Percentiles rank a stretch among this genome's conserved stretches.
These are phyloP conservation scores for Spheniscus mendiculus DNA, from an alignment of 2,113 vertebrate species.

Conservation along the genomic window DNA sequence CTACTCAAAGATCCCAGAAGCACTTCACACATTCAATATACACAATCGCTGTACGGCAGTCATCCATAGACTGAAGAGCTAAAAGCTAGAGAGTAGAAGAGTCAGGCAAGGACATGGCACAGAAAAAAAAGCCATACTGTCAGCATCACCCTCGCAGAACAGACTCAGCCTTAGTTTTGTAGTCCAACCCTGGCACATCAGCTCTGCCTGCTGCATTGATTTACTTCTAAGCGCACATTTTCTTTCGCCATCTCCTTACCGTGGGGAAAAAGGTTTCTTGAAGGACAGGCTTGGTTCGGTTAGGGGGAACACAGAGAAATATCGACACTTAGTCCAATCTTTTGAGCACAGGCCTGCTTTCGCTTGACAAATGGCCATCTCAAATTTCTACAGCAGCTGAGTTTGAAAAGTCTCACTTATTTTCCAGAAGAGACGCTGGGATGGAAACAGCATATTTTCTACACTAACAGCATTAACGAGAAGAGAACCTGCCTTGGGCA, in stretches of 20 bases:
- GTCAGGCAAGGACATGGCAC: background rate
- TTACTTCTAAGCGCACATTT: background rate
- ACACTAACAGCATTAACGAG: background rate
- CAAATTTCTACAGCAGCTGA: background rate
- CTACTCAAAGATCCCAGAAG: background rate
- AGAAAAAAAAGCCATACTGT: background rate
- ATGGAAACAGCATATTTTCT: background rate
- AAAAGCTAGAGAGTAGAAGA: background rate
- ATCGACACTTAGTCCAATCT: rapidly evolving
- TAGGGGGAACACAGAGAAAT: background rate
- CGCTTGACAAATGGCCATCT: background rate
- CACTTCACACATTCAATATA: background rate
- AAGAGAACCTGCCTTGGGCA: background rate
- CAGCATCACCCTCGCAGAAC: background rate
- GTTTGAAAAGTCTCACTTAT: background rate
- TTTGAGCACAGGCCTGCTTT: background rate
- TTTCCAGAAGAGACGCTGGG: background rate
- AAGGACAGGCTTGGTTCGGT: background rate
- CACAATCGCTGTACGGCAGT: background rate
- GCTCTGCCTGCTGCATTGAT: background rate
- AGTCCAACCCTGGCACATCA: background rate
- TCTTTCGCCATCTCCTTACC: background rate
- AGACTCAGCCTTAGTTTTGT: background rate
- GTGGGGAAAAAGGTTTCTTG: background rate
- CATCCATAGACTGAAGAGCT: background rate